Conservation (phyloP, 2,113 vertebrate species). For the Notechis scutatus region DNA sequence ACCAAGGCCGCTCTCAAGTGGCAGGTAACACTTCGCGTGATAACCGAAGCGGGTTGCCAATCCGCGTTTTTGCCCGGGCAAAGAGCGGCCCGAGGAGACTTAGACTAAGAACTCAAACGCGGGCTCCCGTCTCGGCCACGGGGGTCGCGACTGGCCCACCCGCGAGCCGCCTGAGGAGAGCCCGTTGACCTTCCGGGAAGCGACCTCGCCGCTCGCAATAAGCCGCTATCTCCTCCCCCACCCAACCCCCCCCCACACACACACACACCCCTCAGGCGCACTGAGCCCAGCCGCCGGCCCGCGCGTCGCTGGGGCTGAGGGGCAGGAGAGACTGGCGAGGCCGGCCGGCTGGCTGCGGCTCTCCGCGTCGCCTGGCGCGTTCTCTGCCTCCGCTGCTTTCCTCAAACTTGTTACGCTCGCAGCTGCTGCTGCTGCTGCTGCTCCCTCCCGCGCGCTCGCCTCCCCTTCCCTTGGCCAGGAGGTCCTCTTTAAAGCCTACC, state of each 20-base stretch:
- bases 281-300: background rate
- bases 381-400: background rate
- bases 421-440: too few species aligned
- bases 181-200: background rate
- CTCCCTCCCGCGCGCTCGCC: too few species aligned
- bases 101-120: background rate
- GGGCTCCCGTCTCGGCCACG: background rate
- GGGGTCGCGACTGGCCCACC: too few species aligned
- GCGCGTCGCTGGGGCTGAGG: background rate
- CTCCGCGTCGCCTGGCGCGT: background rate
- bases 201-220: too few species aligned
- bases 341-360: background rate
- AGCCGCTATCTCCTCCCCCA: too few species aligned
- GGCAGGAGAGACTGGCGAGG: background rate
- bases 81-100: background rate
- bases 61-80: background rate
- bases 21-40: too few species aligned
- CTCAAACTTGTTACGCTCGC: background rate
- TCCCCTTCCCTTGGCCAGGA: conserved; percentile 6
- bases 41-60: background rate
- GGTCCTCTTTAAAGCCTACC: conserved; percentile 57
- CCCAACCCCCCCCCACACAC: too few species aligned
- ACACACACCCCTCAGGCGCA: background rate
- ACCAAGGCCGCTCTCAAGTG: too few species aligned
- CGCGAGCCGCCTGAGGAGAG: background rate